Base-by-base conservation (phyloP, 2,113 vertebrate species). In the Alethe castanea region DNA sequence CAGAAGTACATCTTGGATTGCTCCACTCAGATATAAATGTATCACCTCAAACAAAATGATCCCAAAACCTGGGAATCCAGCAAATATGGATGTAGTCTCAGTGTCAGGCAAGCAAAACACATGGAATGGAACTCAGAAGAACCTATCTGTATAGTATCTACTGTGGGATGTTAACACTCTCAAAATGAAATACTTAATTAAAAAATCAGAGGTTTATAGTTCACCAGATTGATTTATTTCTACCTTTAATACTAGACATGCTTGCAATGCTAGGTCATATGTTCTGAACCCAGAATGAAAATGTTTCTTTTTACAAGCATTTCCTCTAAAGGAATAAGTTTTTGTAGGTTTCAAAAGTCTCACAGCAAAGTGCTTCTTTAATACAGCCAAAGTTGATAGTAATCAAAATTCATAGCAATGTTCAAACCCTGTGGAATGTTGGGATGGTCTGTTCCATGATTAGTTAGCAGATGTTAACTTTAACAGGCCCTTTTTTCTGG, bases 381-480 rank as follows among this genome's bases (percentile, higher is more conserved):
- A 96, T 94, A 80, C 76, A 86, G 88, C 78, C 80, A 62, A 70
- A 95, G 85, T 94, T 94, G 94, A 83, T 86, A 93, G 88, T 90
- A 94, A 97, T 96, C 93, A 97, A 93, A 96, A 97, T 94, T 93
- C 94, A 92, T 66, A 90, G 92, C 91, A 82, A 25, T 95, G 92
- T 96, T 97, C 90, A 92, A 82, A 60, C 52, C 60, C 92, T 88
- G 23, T 92, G 86, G 93, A 95, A 92, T 83, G 76, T 95, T 86
- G 80, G 74, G 92, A 90, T 96, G 93, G 92, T 94, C 90, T 96
- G 64, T 92, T 94, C 83, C 69, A 40, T 96, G 95, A 95, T 96
- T 94, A 96, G 94, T 96, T 95, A 94, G 94, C 95, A 96, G 96
- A 96, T 97, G 96, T 96, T 96, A 97, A 96, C 92, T 96, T 95